phyloP scores from a whole-genome alignment of 2,113 vertebrate species.

The Amphiprion percula region DNA sequence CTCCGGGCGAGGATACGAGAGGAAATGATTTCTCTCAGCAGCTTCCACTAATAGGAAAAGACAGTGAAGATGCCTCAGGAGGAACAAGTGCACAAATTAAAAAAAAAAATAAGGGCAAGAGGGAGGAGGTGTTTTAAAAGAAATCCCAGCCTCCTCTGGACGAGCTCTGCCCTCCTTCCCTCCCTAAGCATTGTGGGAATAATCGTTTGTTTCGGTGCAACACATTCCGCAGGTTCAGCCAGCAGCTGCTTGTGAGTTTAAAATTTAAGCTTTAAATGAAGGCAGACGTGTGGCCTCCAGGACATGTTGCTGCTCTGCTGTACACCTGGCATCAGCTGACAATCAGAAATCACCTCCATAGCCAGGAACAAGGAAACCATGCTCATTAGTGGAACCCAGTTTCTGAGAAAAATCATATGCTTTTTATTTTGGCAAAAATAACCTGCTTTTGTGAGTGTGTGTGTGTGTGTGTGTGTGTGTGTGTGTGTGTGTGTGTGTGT shows the following conservation, averaged over 20 bases:
- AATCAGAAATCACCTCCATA: too few relatives aligned
- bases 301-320: too few relatives aligned
- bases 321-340: too few relatives aligned
- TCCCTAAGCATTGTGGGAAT: constrained; percentile 65
- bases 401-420: too few relatives aligned
- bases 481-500: too few relatives aligned
- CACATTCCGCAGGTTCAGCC: constrained; percentile 14
- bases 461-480: too few relatives aligned
- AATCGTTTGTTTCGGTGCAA: neutral
- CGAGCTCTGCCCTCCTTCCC: constrained; percentile 34
- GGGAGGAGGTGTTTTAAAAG: constrained; percentile 21
- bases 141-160: constrained; percentile 40
- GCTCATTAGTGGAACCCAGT: too few relatives aligned
- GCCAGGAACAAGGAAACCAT: too few relatives aligned
- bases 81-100: constrained; percentile 66
- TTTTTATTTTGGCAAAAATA: too few relatives aligned
- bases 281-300: neutral
- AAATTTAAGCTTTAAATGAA: too few relatives aligned
- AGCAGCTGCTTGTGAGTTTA: neutral
- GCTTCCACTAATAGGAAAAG: neutral
- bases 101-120: neutral
- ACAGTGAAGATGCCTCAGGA: constrained; percentile 6
- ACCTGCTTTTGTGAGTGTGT: too few relatives aligned
- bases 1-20: neutral
- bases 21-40: neutral